phyloP scores from a whole-genome alignment of 2,797 vertebrate genomes.

The Danionella dracula region DNA sequence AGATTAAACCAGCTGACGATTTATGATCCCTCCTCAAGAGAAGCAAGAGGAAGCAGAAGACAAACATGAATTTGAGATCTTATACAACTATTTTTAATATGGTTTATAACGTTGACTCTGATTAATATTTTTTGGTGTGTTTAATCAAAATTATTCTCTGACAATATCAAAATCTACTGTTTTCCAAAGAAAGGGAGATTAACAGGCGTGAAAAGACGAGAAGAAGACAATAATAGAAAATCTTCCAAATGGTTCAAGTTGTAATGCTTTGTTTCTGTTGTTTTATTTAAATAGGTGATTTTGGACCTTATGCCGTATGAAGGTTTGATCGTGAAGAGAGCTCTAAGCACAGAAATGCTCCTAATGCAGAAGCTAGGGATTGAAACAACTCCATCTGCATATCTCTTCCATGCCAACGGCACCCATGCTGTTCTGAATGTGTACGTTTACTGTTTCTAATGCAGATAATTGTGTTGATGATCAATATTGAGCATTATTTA shows the following conservation, averaged over 20 bases:
- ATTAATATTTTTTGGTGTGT: too few species aligned
- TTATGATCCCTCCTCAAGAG: too few species aligned
- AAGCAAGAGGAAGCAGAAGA: too few species aligned
- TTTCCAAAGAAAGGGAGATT: not conserved
- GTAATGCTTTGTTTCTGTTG: not conserved
- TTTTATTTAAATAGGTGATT: slow-evolving; percentile 71
- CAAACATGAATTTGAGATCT: too few species aligned
- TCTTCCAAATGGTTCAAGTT: not conserved
- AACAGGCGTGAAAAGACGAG: not conserved
- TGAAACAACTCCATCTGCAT: slow-evolving; percentile 70
- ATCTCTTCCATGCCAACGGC: slow-evolving; percentile 82
- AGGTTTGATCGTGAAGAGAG: slow-evolving; percentile 74
- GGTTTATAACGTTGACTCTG: too few species aligned
- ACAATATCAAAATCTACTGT: too few species aligned
- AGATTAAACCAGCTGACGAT: too few species aligned
- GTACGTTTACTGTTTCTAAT: slow-evolving; percentile 61
- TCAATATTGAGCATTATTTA: not conserved
- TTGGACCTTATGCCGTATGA: slow-evolving; percentile 82
- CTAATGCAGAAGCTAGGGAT: slow-evolving; percentile 76
- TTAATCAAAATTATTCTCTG: too few species aligned
- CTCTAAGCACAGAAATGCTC: slow-evolving; percentile 63
- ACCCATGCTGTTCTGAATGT: slow-evolving; percentile 70
- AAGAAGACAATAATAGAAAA: not conserved
- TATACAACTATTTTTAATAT: too few species aligned
- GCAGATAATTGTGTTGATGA: not conserved